Percentiles rank a stretch among this genome's conserved stretches.
Evolutionary conservation across 2,797 vertebrate genomes (phyloP).

Genomic region (Tangara arthus): DNA sequence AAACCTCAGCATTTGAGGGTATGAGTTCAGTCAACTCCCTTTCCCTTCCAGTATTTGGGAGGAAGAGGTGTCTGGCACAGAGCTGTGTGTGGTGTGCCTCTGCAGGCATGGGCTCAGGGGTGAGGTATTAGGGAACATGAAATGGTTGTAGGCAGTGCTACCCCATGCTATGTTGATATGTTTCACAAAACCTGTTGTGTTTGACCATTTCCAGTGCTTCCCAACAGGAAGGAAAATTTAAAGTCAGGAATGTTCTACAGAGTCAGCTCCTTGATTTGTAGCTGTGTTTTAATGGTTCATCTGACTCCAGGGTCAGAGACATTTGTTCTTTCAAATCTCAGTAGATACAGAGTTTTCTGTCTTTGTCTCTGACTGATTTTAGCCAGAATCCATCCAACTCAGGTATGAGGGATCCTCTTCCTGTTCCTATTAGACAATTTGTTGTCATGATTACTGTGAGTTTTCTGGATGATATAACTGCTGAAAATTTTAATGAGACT

Average conservation of each 20-base stretch:
- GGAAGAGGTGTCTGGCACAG: neutral
- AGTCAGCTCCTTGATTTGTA: neutral
- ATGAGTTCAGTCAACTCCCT: neutral
- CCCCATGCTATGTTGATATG: neutral
- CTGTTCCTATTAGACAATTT: neutral
- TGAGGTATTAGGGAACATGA: neutral
- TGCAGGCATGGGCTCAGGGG: neutral
- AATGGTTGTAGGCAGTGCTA: neutral
- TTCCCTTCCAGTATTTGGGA: neutral
- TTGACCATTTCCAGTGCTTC: neutral
- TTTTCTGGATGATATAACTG: constrained; percentile 17
- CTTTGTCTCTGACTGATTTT: neutral
- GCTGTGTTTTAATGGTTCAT: neutral
- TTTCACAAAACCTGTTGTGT: neutral
- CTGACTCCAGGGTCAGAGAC: neutral
- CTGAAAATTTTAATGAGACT: constrained; percentile 61
- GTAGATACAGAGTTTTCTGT: neutral
- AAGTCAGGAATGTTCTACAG: neutral
- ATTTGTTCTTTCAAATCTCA: neutral
- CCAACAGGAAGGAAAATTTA: neutral
- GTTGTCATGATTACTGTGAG: neutral
- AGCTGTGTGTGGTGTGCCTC: neutral
- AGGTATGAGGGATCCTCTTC: neutral
- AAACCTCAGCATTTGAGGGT: fast-evolving
- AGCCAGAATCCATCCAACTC: neutral